A percentile compares a stretch with the other conserved stretches of the same genome.
These are phyloP conservation scores for Orthosia incerta DNA, from an alignment of 2,888 invertebrate genomes.

Conservation along the genomic window DNA sequence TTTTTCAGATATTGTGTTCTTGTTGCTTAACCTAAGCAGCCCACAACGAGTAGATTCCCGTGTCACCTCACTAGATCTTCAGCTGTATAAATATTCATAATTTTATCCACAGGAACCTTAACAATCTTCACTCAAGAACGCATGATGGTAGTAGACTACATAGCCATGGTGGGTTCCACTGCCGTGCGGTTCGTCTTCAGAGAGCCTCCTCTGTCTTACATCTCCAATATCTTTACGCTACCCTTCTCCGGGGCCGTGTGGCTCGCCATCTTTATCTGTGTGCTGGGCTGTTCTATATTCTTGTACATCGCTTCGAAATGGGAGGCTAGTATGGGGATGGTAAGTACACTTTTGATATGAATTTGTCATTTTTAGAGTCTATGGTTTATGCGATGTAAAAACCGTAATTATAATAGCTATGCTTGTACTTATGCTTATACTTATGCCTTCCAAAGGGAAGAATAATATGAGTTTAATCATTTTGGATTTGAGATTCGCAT, in stretches of 20 bases:
- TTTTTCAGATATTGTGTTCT: too few relatives aligned
- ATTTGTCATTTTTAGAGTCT: too few relatives aligned
- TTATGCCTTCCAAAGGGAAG: too few relatives aligned
- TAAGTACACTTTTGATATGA: slow-evolving; percentile 58
- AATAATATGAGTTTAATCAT: too few relatives aligned
- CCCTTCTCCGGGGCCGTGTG: slow-evolving; percentile 93
- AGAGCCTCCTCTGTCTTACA: slow-evolving; percentile 92
- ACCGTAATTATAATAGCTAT: not conserved
- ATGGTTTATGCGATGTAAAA: too few relatives aligned
- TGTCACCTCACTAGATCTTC: too few relatives aligned
- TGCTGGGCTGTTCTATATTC: slow-evolving; percentile 85
- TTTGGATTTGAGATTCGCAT: too few relatives aligned
- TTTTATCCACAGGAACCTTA: slow-evolving; percentile 77
- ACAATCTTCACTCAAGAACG: slow-evolving; percentile 86
- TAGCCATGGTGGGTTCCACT: slow-evolving; percentile 90
- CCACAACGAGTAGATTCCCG: too few relatives aligned
- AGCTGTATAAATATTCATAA: not conserved
- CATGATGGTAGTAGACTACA: slow-evolving; percentile 87
- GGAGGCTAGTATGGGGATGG: slow-evolving; percentile 86
- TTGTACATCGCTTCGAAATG: slow-evolving; percentile 88
- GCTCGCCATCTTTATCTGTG: slow-evolving; percentile 90
- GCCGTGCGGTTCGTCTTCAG: slow-evolving; percentile 92
- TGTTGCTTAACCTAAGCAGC: too few relatives aligned
- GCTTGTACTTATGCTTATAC: too few relatives aligned
- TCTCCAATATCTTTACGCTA: slow-evolving; percentile 92